Evolutionary conservation across 2,888 invertebrate genomes (phyloP).

Genomic region (Pantelozetes paolii): DNA sequence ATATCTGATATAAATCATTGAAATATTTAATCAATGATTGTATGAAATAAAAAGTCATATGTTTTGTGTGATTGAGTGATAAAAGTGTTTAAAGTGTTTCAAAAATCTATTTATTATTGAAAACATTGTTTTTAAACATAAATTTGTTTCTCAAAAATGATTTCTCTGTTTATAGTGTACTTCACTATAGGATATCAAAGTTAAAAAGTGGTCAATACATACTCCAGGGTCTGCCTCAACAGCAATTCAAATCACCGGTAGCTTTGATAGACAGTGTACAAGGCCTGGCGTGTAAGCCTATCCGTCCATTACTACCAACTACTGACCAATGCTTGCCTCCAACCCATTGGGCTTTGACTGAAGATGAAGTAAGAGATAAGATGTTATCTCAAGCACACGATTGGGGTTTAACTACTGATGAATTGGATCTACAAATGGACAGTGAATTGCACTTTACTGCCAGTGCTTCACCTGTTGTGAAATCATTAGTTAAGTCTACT

Average conservation of each 20-base stretch:
- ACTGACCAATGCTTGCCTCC: conserved; percentile 48
- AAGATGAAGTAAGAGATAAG: conserved; percentile 46
- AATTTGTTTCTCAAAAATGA: neutral
- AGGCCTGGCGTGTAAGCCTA: conserved; percentile 48
- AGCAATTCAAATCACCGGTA: conserved; percentile 47
- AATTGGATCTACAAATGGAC: conserved; percentile 28
- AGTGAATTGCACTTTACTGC: conserved; percentile 30
- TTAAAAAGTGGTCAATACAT: conserved; percentile 47
- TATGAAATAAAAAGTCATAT: no score
- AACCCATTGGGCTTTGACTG: conserved; percentile 48
- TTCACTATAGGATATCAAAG: conserved; percentile 49
- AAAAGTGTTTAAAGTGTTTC: neutral
- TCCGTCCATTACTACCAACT: conserved; percentile 47
- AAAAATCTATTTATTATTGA: conserved; percentile 30
- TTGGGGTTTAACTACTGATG: conserved; percentile 47
- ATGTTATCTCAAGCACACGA: conserved; percentile 47
- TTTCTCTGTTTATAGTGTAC: conserved; percentile 44
- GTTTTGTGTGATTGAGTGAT: neutral
- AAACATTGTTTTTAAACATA: conserved; percentile 1
- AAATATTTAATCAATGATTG: no score
- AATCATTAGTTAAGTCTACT: conserved; percentile 52
- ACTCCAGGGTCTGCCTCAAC: conserved; percentile 48
- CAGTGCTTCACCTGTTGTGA: conserved; percentile 36
- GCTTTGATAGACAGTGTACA: conserved; percentile 48
- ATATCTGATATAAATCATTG: conserved; percentile 7